Percentiles rank a stretch among this genome's conserved stretches.
phyloP scores from a whole-genome alignment of 2,888 invertebrate genomes.

The Aspidapion aeneum region DNA sequence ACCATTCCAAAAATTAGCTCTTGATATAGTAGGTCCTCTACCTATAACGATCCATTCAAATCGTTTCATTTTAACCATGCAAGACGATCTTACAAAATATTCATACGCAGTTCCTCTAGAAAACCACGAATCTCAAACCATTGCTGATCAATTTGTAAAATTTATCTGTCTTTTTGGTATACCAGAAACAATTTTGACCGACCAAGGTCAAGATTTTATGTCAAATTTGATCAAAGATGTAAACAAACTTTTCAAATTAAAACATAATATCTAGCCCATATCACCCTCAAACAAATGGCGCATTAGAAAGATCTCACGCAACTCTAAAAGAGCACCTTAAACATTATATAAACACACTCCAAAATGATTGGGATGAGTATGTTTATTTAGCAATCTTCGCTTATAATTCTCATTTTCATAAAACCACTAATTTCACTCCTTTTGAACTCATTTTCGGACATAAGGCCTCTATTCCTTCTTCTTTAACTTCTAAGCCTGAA shows the following conservation, averaged over 20 bases:
- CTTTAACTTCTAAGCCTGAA: constrained; percentile 19
- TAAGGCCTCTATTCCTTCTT: too few species aligned
- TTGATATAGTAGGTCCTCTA: constrained; percentile 35
- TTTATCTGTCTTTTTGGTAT: constrained; percentile 38
- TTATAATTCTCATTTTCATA: too few species aligned
- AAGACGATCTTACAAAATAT: constrained; percentile 25
- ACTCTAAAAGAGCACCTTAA: constrained; percentile 4
- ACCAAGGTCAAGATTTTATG: constrained; percentile 36
- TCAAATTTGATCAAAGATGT: constrained; percentile 34
- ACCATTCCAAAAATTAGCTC: too few species aligned
- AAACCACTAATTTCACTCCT: too few species aligned
- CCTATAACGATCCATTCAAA: constrained; percentile 28
- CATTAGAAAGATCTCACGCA: neutral
- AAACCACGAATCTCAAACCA: constrained; percentile 31
- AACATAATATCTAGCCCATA: constrained; percentile 36
- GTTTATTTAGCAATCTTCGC: constrained; percentile 6
- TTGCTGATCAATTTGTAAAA: constrained; percentile 27
- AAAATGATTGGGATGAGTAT: constrained; percentile 7
- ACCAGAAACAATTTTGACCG: constrained; percentile 39
- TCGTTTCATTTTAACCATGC: constrained; percentile 31
- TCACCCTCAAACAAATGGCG: constrained; percentile 36
- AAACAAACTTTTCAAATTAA: constrained; percentile 34
- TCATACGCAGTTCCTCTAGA: constrained; percentile 26
- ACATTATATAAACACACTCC: constrained; percentile 4
- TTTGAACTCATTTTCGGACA: too few species aligned